Base-by-base conservation (phyloP, 2,797 vertebrate genomes). In the Cynodonichthys magdalenae region DNA sequence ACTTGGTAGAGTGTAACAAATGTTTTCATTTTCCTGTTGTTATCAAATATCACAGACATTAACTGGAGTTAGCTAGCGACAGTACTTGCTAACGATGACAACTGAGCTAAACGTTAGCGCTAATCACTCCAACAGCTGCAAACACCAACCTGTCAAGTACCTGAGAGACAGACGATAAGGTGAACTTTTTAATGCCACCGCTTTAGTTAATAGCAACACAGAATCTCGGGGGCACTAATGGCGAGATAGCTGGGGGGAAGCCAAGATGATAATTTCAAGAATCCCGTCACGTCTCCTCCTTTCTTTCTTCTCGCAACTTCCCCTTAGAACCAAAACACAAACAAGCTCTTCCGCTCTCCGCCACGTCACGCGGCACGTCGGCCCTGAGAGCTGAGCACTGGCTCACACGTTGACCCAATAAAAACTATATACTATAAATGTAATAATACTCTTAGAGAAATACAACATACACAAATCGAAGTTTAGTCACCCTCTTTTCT, bases 281-380 rank as follows among this genome's bases (percentile, higher is more conserved):
- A 88, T 75, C 82, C 89, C 75, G 91, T 90, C 88, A 89, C 90
- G 91, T 92, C 91, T 89, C 90, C 90, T 92, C 88, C 92, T 92
- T 93, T 89, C 89, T 19, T 92, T 88, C 85, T 90, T 90, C 89
- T 92, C 87, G 88, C 88, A 89, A 93, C 92, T 93, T 93, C 92
- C 92, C 86, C 84, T 92, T 81, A 86, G 87, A 94, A 94, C 90
- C 93, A 94, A 94, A 94, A 94, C 93, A 94, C 92, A 92, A 88
- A 90, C 89, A 88, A 80, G 71, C 80, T 77, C 91, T 93, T 93
- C 92, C 92, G 92, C 87, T 89, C 83, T 59, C 58, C 80, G 90
- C 47, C 90, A 92, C 93, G 92, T 93, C 92, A 91, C 82, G 48
- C 64, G 0, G 59, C 72, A 28, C 84, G 86, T 59, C 39, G 19